phyloP scores from a whole-genome alignment of 2,113 vertebrate species.

The Gyps fulvus region DNA sequence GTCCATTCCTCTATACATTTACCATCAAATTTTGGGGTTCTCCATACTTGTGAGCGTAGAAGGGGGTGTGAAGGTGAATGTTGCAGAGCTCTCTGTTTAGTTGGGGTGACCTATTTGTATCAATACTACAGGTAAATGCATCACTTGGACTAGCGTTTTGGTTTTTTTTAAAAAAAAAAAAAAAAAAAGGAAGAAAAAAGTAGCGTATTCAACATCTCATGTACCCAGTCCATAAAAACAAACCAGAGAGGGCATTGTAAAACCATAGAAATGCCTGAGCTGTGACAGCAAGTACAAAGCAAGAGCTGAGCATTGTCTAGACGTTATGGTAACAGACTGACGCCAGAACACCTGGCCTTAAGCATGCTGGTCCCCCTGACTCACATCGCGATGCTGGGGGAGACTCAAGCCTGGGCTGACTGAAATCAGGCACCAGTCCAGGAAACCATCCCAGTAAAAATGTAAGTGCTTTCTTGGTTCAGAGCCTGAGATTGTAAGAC shows the following conservation, averaged over 20 bases:
- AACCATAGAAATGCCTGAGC: not conserved
- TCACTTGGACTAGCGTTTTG: not conserved
- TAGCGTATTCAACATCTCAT: rapidly evolving
- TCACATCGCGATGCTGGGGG: not conserved
- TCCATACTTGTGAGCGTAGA: rapidly evolving
- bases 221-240: not conserved
- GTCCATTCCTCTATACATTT: not conserved
- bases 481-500: not conserved
- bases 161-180: not conserved
- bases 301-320: not conserved
- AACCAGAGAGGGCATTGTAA: not conserved
- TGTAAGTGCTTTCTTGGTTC: not conserved
- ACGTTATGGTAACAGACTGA: not conserved
- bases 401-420: not conserved
- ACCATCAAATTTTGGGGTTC: not conserved
- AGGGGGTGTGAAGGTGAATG: not conserved
- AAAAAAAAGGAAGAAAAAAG: not conserved
- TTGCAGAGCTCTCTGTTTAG: not conserved
- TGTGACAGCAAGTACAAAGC: not conserved
- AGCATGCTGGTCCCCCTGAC: rapidly evolving
- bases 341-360: not conserved
- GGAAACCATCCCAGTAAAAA: not conserved
- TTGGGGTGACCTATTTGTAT: not conserved
- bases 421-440: not conserved
- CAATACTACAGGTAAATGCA: not conserved